A percentile compares a stretch with the other conserved stretches of the same genome.
phyloP scores from a whole-genome alignment of 2,113 vertebrate genomes.

The Hepsetus odoe region DNA sequence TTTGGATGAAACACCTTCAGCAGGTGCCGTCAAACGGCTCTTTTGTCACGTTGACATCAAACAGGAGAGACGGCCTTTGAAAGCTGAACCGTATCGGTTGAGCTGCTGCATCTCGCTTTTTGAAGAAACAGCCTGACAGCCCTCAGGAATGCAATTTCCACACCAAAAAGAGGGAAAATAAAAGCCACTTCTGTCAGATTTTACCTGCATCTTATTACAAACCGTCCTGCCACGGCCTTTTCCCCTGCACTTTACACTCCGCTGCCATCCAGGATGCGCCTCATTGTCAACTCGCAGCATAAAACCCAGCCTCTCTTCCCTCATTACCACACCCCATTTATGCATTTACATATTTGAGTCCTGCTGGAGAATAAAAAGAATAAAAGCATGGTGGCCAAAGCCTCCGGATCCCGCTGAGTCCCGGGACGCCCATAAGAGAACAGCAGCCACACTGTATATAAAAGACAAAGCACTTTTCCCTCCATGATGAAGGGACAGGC shows the following conservation, averaged over 20 bases:
- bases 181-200: not conserved
- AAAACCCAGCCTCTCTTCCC: not conserved
- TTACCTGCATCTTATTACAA: not conserved
- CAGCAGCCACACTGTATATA: not conserved
- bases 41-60: conserved; percentile 23
- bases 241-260: not conserved
- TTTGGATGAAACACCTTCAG: not conserved
- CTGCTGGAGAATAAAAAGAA: not conserved
- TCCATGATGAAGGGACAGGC: conserved; percentile 39
- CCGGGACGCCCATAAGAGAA: not conserved
- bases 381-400: not conserved
- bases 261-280: not conserved
- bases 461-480: not conserved
- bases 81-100: conserved; percentile 9
- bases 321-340: not conserved
- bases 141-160: conserved; percentile 3
- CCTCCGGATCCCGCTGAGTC: not conserved
- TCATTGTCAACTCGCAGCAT: not conserved
- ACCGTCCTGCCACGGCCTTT: no score
- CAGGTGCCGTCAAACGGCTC: conserved; percentile 7
- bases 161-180: not conserved
- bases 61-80: conserved; percentile 51
- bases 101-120: conserved; percentile 15
- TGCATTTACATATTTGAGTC: conserved; percentile 1
- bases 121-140: conserved; percentile 29